Evolutionary conservation across 2,113 vertebrate genomes (phyloP).

Genomic region (Cervus canadensis): DNA sequence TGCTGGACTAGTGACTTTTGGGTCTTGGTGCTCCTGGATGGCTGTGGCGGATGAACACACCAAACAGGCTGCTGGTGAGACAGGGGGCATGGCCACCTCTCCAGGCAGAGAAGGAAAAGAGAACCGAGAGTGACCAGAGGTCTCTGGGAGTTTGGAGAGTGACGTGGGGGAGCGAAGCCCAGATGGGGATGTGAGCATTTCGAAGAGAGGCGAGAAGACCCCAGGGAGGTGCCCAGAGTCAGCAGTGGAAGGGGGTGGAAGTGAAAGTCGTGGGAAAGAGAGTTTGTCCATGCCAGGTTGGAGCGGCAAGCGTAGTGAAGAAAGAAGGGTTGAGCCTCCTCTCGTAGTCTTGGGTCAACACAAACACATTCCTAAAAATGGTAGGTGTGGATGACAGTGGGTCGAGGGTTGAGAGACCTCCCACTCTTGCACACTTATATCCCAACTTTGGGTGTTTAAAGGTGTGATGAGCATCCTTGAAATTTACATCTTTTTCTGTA

Average conservation of each 20-base stretch:
- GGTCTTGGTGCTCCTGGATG: no score
- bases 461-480: not conserved
- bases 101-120: not conserved
- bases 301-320: no score
- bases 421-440: accelerated
- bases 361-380: not conserved
- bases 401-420: no score
- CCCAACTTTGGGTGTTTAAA: not conserved
- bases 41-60: no score
- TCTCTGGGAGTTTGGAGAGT: not conserved
- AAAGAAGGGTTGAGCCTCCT: not conserved
- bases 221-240: not conserved
- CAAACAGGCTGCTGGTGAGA: not conserved
- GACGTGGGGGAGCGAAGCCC: accelerated
- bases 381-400: accelerated
- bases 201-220: not conserved
- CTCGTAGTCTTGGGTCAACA: accelerated
- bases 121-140: not conserved
- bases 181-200: not conserved
- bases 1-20: not conserved
- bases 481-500: not conserved
- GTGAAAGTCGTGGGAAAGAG: accelerated
- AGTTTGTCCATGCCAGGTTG: not conserved
- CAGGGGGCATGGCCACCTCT: not conserved
- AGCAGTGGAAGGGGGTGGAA: accelerated